Percentiles rank a stretch among this genome's conserved stretches.
These are phyloP conservation scores for Heliconius nattereri DNA, from an alignment of 1,140 invertebrate species.

Conservation along the genomic window DNA sequence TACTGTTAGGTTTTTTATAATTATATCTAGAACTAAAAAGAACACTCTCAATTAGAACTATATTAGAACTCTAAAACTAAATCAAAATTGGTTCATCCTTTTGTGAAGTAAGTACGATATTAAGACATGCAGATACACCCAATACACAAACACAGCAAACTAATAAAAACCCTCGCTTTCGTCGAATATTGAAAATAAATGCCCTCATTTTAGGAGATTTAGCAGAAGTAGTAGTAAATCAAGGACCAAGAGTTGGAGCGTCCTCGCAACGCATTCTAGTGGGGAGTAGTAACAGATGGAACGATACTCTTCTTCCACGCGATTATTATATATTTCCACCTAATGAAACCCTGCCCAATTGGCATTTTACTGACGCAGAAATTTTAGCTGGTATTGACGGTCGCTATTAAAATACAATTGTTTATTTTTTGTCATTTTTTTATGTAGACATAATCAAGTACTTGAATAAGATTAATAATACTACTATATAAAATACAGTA, in stretches of 20 bases:
- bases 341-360: constrained; percentile 71
- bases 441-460: background rate
- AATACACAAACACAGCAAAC: too few species aligned
- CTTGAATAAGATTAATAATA: background rate
- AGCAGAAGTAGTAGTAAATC: constrained; percentile 83
- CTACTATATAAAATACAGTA: too few species aligned
- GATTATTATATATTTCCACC: constrained; percentile 80
- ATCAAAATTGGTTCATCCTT: too few species aligned
- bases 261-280: constrained; percentile 69
- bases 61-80: too few species aligned
- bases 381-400: constrained; percentile 86
- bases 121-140: too few species aligned
- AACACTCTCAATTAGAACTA: too few species aligned
- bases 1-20: background rate
- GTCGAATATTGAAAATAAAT: background rate
- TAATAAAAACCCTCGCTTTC: too few species aligned
- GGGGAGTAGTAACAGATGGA: constrained; percentile 84
- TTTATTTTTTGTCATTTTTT: background rate
- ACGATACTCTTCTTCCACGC: constrained; percentile 83
- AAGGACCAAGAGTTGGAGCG: constrained; percentile 78
- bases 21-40: too few species aligned
- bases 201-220: constrained; percentile 81
- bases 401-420: constrained; percentile 50
- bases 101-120: too few species aligned
- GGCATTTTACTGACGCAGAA: constrained; percentile 85